Percentiles rank a stretch among this genome's conserved stretches.
phyloP scores from a whole-genome alignment of 1,140 invertebrate genomes.

The Tetranychus urticae region DNA sequence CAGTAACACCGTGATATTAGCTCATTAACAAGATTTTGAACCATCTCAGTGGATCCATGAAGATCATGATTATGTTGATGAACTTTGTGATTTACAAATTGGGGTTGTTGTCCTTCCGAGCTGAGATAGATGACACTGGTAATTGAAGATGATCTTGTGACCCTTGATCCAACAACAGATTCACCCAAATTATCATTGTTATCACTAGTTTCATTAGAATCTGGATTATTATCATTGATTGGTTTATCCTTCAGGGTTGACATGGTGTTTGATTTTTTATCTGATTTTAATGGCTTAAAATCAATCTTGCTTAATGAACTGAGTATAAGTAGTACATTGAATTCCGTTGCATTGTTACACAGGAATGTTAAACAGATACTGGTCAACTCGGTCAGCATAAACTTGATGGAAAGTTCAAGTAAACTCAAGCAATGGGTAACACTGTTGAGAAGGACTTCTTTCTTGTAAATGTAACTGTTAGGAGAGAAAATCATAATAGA shows the following conservation, averaged over 20 bases:
- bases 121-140: not conserved
- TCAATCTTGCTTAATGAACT: conserved; percentile 9
- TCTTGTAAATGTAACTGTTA: conserved; percentile 14
- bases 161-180: too few species aligned
- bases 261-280: too few species aligned
- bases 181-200: too few species aligned
- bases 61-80: not conserved
- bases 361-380: conserved; percentile 33
- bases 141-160: too few species aligned
- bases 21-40: conserved; percentile 15
- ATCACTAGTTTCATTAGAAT: too few species aligned
- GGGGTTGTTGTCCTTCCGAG: not conserved
- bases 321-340: conserved; percentile 27
- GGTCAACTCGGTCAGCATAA: conserved; percentile 34
- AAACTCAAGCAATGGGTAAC: conserved; percentile 36
- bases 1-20: conserved; percentile 33
- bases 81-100: not conserved
- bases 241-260: too few species aligned
- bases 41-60: not conserved
- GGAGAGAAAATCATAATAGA: not conserved
- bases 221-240: too few species aligned
- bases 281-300: not conserved
- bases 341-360: conserved; percentile 21
- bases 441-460: conserved; percentile 33
- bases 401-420: conserved; percentile 39